Percentiles rank a stretch among this genome's conserved stretches.
Conservation (phyloP, 2,797 vertebrate genomes). For the Protonibea diacanthus region DNA sequence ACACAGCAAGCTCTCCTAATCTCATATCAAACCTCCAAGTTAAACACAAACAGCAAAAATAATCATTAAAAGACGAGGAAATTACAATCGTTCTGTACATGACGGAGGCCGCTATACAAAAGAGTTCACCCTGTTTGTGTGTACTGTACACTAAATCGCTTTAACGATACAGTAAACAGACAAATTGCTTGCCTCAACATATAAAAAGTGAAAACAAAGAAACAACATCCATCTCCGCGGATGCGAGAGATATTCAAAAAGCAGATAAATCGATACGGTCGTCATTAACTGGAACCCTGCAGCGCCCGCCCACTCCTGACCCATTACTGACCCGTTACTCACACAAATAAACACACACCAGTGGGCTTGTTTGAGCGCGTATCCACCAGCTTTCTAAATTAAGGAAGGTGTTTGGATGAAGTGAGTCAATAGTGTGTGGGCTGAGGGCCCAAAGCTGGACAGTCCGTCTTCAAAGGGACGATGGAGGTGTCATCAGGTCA, state of each 20-base stretch:
- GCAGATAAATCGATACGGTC: constrained; percentile 59
- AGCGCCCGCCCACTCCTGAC: constrained; percentile 48
- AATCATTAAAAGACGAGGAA: constrained; percentile 36
- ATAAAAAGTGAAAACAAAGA: constrained; percentile 40
- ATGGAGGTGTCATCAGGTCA: constrained; percentile 17
- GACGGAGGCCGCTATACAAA: constrained; percentile 60
- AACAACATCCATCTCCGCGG: constrained; percentile 42
- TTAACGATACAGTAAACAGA: constrained; percentile 44
- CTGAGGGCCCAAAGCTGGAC: constrained; percentile 29
- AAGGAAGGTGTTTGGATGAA: constrained; percentile 36
- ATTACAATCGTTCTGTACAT: constrained; percentile 73
- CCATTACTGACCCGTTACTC: constrained; percentile 40
- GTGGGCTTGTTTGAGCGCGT: constrained; percentile 9
- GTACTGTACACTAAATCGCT: constrained; percentile 47
- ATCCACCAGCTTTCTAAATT: constrained; percentile 29
- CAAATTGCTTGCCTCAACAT: constrained; percentile 43
- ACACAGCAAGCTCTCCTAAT: constrained; percentile 10
- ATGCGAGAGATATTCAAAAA: constrained; percentile 44
- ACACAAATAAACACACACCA: constrained; percentile 44
- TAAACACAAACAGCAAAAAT: constrained; percentile 30
- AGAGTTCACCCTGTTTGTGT: constrained; percentile 63
- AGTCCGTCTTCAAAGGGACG: constrained; percentile 10
- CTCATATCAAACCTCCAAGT: constrained; percentile 6
- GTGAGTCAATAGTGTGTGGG: constrained; percentile 48
- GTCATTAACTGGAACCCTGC: constrained; percentile 54